Evolutionary conservation across 2,797 vertebrate species (phyloP).

Genomic region (Gambusia yucatana): DNA sequence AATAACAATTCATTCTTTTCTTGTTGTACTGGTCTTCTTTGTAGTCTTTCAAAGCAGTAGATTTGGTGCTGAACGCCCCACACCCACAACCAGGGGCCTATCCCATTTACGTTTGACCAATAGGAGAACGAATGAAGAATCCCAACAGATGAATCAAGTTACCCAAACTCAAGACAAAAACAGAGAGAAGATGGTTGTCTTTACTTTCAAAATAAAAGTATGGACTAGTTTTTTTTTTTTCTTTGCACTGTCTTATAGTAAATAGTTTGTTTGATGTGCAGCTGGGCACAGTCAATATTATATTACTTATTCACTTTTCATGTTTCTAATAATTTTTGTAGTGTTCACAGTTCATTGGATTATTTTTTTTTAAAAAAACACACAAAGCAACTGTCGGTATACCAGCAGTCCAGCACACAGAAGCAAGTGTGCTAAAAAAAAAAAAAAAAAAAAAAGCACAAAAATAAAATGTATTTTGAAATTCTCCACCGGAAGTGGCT

Average conservation of each 20-base stretch:
- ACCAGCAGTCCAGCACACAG: neutral
- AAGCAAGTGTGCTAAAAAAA: neutral
- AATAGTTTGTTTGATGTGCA: neutral
- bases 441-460: neutral
- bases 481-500: constrained; percentile 25
- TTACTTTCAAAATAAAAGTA: constrained; percentile 3
- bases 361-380: neutral
- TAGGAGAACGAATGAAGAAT: constrained; percentile 31
- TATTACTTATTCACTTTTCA: neutral
- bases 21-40: neutral
- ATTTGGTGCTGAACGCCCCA: constrained; percentile 24
- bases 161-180: neutral
- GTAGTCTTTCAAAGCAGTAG: constrained; percentile 20
- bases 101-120: constrained; percentile 46
- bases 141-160: constrained; percentile 4
- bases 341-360: neutral
- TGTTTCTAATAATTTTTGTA: neutral
- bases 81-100: neutral
- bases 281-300: neutral
- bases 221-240: neutral
- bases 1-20: neutral
- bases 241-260: neutral
- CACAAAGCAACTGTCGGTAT: neutral
- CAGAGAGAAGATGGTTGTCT: neutral
- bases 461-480: constrained; percentile 50